Conservation (phyloP, 2,888 invertebrate genomes). For the Podotricha telesiphe region DNA sequence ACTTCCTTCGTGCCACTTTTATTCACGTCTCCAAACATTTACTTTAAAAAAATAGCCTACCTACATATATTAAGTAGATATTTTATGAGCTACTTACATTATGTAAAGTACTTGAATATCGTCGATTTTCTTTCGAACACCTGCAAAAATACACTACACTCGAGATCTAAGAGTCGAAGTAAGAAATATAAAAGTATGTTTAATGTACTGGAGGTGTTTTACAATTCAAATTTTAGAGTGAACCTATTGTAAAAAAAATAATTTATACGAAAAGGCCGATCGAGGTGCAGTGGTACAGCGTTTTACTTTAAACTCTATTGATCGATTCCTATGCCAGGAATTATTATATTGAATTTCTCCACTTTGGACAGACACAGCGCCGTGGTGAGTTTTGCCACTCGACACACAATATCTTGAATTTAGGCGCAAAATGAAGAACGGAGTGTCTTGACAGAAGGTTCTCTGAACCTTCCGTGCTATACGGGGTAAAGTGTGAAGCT, state of each 20-base stretch:
- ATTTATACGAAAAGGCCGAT: not conserved
- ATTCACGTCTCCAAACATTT: no score
- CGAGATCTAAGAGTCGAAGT: slow-evolving; percentile 4
- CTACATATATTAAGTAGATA: not conserved
- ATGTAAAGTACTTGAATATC: not conserved
- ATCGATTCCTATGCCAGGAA: not conserved
- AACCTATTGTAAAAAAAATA: not conserved
- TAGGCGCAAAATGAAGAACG: no score
- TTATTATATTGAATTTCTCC: no score
- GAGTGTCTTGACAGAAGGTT: no score
- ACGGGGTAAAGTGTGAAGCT: no score
- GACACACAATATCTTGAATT: no score
- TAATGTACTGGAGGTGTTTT: slow-evolving; percentile 2
- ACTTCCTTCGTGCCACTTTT: no score
- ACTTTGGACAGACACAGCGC: no score
- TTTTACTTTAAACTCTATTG: not conserved
- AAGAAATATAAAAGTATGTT: not conserved
- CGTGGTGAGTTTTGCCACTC: no score
- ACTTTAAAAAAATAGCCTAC: no score
- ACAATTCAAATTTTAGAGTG: slow-evolving; percentile 8
- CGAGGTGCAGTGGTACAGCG: no score
- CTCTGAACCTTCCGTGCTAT: no score
- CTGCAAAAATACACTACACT: slow-evolving; percentile 14
- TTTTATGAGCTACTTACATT: slow-evolving; percentile 17
- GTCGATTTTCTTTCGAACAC: slow-evolving; percentile 15